Conservation (phyloP, 2,113 vertebrate genomes). For the Scomber japonicus region DNA sequence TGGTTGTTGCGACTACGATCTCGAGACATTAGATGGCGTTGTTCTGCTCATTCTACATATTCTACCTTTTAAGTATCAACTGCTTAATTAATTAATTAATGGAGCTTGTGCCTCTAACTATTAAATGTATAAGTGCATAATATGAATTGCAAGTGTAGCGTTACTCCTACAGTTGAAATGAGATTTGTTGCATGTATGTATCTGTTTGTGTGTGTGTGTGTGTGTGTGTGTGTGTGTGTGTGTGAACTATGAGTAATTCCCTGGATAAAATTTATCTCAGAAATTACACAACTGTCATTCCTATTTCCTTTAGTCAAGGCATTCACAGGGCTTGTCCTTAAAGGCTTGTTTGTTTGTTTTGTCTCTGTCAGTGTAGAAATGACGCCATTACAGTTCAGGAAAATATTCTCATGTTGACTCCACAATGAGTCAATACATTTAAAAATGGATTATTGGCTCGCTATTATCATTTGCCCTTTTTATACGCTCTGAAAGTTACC, state of each 20-base stretch:
- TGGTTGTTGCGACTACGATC: too few species aligned
- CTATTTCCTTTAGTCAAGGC: not conserved
- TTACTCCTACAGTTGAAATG: conserved; percentile 18
- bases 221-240: conserved; percentile 3
- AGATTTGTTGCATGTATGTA: conserved; percentile 48
- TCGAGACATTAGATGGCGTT: too few species aligned
- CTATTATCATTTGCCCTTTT: conserved; percentile 45
- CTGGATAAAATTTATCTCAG: conserved; percentile 54
- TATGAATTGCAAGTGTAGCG: too few species aligned
- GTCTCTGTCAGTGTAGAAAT: conserved; percentile 26
- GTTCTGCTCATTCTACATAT: too few species aligned
- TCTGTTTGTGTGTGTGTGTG: conserved; percentile 6
- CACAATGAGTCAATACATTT: conserved; percentile 35
- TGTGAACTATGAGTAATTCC: conserved; percentile 48
- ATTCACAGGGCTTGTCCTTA: conserved; percentile 1
- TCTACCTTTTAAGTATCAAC: too few species aligned
- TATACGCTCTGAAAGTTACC: not conserved
- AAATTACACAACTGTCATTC: conserved; percentile 34
- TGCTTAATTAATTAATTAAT: too few species aligned
- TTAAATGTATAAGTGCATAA: too few species aligned
- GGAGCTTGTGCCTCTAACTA: too few species aligned
- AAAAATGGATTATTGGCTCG: conserved; percentile 42
- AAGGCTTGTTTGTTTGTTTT: conserved; percentile 4
- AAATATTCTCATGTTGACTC: conserved; percentile 40
- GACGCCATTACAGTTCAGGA: conserved; percentile 17